Conservation (phyloP, 2,888 invertebrate species). For the Thalpophila matura region DNA sequence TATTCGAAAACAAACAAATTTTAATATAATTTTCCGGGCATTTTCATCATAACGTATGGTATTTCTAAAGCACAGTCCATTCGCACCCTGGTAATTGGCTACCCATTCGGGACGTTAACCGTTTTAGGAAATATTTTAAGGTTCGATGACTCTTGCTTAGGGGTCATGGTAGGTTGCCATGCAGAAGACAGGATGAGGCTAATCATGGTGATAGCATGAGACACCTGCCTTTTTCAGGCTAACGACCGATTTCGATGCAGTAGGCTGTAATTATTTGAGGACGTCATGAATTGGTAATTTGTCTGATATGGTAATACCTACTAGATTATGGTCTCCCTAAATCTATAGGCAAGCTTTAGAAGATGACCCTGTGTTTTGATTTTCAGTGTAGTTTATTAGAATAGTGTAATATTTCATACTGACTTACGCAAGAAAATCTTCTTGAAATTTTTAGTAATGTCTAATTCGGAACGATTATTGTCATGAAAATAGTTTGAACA, state of each 20-base stretch:
- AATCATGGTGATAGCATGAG: slow-evolving; percentile 63
- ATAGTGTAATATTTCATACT: not conserved
- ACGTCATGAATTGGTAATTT: slow-evolving; percentile 44
- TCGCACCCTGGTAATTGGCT: slow-evolving; percentile 67
- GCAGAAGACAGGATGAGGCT: slow-evolving; percentile 73
- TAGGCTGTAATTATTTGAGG: slow-evolving; percentile 43
- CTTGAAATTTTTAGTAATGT: too few relatives aligned
- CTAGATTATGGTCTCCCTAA: not conserved
- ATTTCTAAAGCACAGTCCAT: slow-evolving; percentile 43
- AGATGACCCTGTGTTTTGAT: not conserved
- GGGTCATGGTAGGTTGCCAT: slow-evolving; percentile 77
- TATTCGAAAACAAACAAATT: too few relatives aligned
- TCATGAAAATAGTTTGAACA: not conserved
- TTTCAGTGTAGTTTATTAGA: not conserved
- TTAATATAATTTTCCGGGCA: not conserved
- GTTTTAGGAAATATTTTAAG: slow-evolving; percentile 85
- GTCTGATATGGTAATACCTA: slow-evolving; percentile 23
- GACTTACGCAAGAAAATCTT: not conserved
- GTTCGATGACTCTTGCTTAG: slow-evolving; percentile 86
- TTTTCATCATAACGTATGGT: slow-evolving; percentile 19
- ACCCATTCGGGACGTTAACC: slow-evolving; percentile 82
- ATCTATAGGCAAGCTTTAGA: not conserved
- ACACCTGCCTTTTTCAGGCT: slow-evolving; percentile 63
- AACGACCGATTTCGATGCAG: slow-evolving; percentile 51
- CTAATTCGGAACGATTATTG: too few relatives aligned